A percentile compares a stretch with the other conserved stretches of the same genome.
These are phyloP conservation scores for Stegana nigrithorax DNA, from an alignment of 2,888 invertebrate genomes.

Conservation along the genomic window DNA sequence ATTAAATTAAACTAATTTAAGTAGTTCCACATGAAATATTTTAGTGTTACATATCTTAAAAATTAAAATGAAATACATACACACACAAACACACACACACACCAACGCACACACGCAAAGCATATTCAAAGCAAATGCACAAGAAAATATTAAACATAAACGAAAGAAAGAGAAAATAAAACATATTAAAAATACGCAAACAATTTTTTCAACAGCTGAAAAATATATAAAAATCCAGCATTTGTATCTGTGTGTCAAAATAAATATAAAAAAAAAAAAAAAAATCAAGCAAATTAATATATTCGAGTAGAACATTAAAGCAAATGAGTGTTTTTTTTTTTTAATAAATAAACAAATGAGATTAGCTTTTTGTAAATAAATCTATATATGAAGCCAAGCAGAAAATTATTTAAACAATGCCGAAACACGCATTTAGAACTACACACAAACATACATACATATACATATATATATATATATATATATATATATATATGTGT, in stretches of 20 bases:
- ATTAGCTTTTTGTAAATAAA: constrained; percentile 13
- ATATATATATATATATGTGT: background rate
- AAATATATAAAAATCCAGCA: background rate
- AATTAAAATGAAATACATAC: constrained; percentile 25
- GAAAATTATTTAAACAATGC: too few relatives aligned
- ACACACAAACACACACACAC: constrained; percentile 25
- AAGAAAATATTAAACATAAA: constrained; percentile 30
- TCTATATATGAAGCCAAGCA: background rate
- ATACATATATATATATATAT: background rate
- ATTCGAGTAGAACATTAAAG: constrained; percentile 9
- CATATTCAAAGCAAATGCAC: constrained; percentile 26
- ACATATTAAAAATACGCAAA: constrained; percentile 15
- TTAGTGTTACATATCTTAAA: constrained; percentile 44
- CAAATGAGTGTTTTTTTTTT: constrained; percentile 4
- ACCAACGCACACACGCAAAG: constrained; percentile 23
- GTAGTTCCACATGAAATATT: constrained; percentile 26
- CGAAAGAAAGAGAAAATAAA: constrained; percentile 15
- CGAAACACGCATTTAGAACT: constrained; percentile 32
- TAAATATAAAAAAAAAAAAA: constrained; percentile 11
- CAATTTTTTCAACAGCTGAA: constrained; percentile 42
- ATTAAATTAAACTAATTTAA: constrained; percentile 23
- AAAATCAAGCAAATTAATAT: constrained; percentile 20
- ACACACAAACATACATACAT: constrained; percentile 17
- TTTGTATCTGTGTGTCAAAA: constrained; percentile 12
- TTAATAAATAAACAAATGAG: background rate